Base-by-base conservation (phyloP, 1,140 invertebrate genomes). In the Bombus terrestris region DNA sequence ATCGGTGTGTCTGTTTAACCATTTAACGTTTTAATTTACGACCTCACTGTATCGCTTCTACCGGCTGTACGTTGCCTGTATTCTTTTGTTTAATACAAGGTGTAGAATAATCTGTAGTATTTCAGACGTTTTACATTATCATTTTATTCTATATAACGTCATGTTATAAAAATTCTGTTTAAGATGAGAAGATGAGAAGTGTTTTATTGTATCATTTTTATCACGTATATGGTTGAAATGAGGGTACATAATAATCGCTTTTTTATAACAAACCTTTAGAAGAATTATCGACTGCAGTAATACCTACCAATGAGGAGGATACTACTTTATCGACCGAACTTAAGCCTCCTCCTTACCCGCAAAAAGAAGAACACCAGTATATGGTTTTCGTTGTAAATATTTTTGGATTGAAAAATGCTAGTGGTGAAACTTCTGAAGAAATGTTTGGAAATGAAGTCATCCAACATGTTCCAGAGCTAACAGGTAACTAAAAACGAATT, bases 321-420 rank as follows among this genome's bases (percentile, higher is more conserved):
- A 22, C 81, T 39, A 93, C 93, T 8, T 88, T 93, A 35, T 79
- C 94, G 18, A 94, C 93, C 0, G 94, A 95, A 1, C 80, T 94
- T 59, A 25, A 64, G 59, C 94, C 94, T 37, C 93, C 92, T 5
- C 86, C 93, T 32, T 28, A 74, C 75, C 89, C 89, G 18, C 32
- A 66, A 47, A 77, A 89, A 3, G 81, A 86, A 6, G 75, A 87
- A 32, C 86, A 62, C 1, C 75, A 86, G 28, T 90, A 88, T 13
- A 85, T 92, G 10, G 47, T 95, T 1, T 95, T 93, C 81, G 39
- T 95, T 8, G 91, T 95, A 39, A 95, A 95, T 87, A 71, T 95
- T 28, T 95, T 88, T 47, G 95, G 92, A 2, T 83, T 95, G 25
- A 94, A 92, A 83, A 95, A 95, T 62, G 28, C 57, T 15, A 92